These are phyloP conservation scores for human (Homo sapiens) DNA, from an alignment of 2,113 vertebrate species.

Conservation along the genomic window GRCh38 chr18:1599501-1600000, in stretches of 20 bases:
- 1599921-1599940: background rate
- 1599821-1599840: background rate
- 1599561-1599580: background rate
- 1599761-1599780: background rate
- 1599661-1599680: background rate
- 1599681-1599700: background rate
- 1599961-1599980: background rate
- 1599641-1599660: background rate
- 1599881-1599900: background rate
- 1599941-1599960: background rate
- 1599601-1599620: background rate
- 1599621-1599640: background rate
- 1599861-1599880: background rate
- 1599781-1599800: background rate
- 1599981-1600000: background rate
- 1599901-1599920: background rate
- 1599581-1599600: background rate
- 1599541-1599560: background rate
- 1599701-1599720: background rate
- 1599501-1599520: background rate
- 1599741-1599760: background rate
- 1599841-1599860: background rate
- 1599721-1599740: background rate
- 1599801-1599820: background rate
- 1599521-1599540: background rate